These are phyloP conservation scores for Mus spicilegus DNA, from an alignment of 2,113 vertebrate genomes.

Conservation along the genomic window DNA sequence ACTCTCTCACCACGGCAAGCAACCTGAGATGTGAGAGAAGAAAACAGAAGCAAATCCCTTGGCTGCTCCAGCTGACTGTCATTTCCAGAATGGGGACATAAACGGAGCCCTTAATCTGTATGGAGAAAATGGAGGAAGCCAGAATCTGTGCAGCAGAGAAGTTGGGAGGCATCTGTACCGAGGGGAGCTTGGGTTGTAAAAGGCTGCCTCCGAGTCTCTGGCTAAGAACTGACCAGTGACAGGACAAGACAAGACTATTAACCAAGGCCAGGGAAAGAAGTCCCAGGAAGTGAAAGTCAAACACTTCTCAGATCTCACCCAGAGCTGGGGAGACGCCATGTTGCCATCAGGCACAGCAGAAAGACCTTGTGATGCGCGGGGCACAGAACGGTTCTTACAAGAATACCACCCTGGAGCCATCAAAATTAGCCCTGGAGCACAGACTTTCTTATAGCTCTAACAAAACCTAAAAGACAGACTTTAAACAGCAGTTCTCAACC, in stretches of 20 bases:
- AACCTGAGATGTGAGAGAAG: background rate
- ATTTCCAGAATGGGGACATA: background rate
- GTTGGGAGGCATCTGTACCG: background rate
- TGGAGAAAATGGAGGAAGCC: background rate
- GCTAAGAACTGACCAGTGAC: slow-evolving; percentile 5
- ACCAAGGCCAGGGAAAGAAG: background rate
- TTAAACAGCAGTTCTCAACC: background rate
- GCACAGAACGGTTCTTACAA: background rate
- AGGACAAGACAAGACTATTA: background rate
- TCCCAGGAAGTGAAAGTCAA: background rate
- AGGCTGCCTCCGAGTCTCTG: background rate
- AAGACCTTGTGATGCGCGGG: background rate
- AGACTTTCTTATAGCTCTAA: background rate
- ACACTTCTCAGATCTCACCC: background rate
- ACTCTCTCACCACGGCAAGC: background rate
- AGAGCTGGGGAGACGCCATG: background rate
- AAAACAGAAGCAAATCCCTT: background rate
- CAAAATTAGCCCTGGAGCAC: background rate
- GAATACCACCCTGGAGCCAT: background rate
- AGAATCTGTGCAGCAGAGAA: background rate
- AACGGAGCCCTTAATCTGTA: background rate
- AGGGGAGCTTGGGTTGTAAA: background rate
- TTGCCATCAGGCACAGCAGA: background rate
- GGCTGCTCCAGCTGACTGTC: background rate
- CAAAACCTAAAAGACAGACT: background rate